phyloP scores from a whole-genome alignment of 2,797 vertebrate genomes.

The Sebastes variabilis region DNA sequence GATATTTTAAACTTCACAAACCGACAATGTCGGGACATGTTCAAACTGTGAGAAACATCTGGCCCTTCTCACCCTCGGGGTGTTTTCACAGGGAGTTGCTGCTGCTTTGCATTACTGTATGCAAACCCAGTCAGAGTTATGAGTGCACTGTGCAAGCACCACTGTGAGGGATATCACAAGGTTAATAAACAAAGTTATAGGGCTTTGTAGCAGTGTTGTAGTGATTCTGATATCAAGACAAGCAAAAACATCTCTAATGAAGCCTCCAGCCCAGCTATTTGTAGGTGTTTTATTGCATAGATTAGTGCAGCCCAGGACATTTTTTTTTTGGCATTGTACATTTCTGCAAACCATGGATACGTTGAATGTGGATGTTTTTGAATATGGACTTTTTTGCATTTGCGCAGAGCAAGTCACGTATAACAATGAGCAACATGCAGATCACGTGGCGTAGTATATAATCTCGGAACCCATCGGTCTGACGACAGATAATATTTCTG shows the following conservation, averaged over 20 bases:
- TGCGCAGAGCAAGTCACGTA: no score
- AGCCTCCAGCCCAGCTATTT: not conserved
- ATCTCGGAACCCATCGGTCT: no score
- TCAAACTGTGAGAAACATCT: slow-evolving; percentile 29
- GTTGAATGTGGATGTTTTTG: not conserved
- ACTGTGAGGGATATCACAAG: not conserved
- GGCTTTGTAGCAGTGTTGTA: not conserved
- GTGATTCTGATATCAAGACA: not conserved
- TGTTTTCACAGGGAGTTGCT: not conserved
- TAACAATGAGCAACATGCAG: accelerated
- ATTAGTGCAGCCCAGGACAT: not conserved
- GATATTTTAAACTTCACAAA: not conserved
- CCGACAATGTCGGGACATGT: not conserved
- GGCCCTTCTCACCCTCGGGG: not conserved
- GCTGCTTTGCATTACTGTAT: slow-evolving; percentile 11
- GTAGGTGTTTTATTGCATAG: not conserved
- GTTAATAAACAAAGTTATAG: not conserved
- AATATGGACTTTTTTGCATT: no score
- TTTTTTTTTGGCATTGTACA: no score
- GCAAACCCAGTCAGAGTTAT: not conserved
- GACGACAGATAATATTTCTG: no score
- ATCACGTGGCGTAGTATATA: no score
- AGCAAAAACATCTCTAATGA: not conserved
- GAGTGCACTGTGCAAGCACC: not conserved
- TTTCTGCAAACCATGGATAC: not conserved